These are phyloP conservation scores for Xanthorhoe designata DNA, from an alignment of 2,888 invertebrate genomes.

Conservation along the genomic window DNA sequence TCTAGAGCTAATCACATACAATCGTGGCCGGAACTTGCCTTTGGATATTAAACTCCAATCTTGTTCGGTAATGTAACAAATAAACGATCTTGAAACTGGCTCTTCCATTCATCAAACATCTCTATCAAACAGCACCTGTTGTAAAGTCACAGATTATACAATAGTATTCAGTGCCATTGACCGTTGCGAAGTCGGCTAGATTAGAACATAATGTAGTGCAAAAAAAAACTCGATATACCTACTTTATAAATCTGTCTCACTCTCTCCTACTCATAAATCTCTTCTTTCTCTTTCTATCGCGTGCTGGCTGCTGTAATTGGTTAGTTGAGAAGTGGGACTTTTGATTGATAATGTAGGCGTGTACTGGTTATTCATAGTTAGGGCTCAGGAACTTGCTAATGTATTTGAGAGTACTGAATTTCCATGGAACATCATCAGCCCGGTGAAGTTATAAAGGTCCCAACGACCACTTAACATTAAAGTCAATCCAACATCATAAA, in stretches of 20 bases:
- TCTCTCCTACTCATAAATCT: background rate
- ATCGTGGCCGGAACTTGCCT: no score
- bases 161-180: conserved; percentile 61
- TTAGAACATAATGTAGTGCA: conserved; percentile 42
- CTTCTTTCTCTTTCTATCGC: conserved; percentile 27
- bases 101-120: conserved; percentile 56
- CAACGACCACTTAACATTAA: no score
- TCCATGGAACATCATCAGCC: no score
- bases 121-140: conserved; percentile 66
- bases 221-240: conserved; percentile 41
- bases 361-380: conserved; percentile 5
- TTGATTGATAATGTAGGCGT: conserved; percentile 39
- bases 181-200: conserved; percentile 49
- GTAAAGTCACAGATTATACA: conserved; percentile 30
- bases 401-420: no score
- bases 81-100: conserved; percentile 13
- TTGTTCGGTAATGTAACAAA: no score
- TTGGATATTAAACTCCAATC: no score
- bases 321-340: conserved; percentile 33
- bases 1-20: no score
- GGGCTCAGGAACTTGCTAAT: no score
- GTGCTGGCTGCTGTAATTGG: conserved; percentile 42
- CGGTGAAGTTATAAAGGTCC: no score
- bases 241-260: conserved; percentile 29
- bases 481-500: no score